Conservation (phyloP, 2,797 vertebrate species). For the Triplophysa bombifrons region DNA sequence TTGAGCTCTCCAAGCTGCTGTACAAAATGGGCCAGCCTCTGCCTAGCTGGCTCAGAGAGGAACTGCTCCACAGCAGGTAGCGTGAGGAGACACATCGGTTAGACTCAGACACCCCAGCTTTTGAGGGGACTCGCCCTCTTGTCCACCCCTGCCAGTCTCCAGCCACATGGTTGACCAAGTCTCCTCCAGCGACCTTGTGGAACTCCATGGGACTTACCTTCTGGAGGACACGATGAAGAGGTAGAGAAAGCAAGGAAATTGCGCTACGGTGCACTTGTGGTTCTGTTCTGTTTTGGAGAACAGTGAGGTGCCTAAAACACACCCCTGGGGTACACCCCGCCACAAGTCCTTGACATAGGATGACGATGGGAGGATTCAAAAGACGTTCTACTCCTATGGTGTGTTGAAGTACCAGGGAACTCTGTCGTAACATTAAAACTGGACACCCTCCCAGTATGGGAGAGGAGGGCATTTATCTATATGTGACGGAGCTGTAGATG, state of each 20-base stretch:
- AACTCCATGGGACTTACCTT: slow-evolving; percentile 20
- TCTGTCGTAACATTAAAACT: background rate
- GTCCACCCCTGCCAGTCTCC: slow-evolving; percentile 22
- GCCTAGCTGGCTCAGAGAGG: slow-evolving; percentile 96
- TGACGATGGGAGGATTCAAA: slow-evolving; percentile 23
- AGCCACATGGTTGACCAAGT: background rate
- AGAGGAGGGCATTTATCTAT: slow-evolving; percentile 24
- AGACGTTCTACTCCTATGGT: slow-evolving; percentile 2
- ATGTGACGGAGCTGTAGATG: slow-evolving; percentile 15
- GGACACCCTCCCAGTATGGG: slow-evolving; percentile 12
- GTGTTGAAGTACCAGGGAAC: slow-evolving; percentile 26
- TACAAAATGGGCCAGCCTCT: slow-evolving; percentile 96
- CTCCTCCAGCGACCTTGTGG: slow-evolving; percentile 18
- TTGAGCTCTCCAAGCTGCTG: slow-evolving; percentile 97
- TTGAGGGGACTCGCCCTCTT: slow-evolving; percentile 46
- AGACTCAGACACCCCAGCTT: slow-evolving; percentile 38
- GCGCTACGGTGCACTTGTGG: slow-evolving; percentile 14
- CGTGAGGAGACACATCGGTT: slow-evolving; percentile 48
- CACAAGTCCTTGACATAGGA: background rate
- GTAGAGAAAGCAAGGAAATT: slow-evolving; percentile 17
- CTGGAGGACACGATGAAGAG: slow-evolving; percentile 26
- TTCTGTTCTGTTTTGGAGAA: slow-evolving; percentile 34
- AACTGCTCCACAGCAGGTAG: slow-evolving; percentile 98
- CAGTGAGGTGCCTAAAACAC: slow-evolving; percentile 28
- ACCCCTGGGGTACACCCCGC: slow-evolving; percentile 25